Evolutionary conservation across 1,140 invertebrate genomes (phyloP), one percentile per base, ranked within the genome.

Genomic region (Zaprionus inermis): DNA sequence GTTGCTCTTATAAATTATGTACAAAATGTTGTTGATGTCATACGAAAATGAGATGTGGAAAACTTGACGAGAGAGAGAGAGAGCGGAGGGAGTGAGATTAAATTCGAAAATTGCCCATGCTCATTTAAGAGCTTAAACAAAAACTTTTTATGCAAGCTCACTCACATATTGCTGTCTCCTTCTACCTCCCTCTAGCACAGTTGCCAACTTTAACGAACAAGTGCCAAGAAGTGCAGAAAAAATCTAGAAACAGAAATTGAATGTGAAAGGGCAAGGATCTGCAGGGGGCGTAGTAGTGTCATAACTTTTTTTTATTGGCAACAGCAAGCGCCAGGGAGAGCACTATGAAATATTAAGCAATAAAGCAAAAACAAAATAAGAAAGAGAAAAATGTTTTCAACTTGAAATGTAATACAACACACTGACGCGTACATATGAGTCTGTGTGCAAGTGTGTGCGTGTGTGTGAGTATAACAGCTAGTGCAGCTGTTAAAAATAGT

Each of bases 11-110:
- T 81, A 70, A 82, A 71, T 82, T 76, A 71, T 81, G 79, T 64
- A 63, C 49, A 63, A 69, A 82, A 82, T 74, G 74, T 81, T 79
- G 67, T 82, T 82, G 72, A 69, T 82, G 76, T 79, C 72, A 76
- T 76, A 69, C 51, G 22, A 3, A 72, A 76, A 65, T 59, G 41
- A 36, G 79, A 76, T 64, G 64, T 60, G 60, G 63, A 51, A 76
- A 75, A 78, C 46, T 79, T 73, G 14, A 38, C 28, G 16, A 46
- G 9, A 46, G 44, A 49, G 18, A 49, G 18, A 20, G 44, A 12
- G 16, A 20, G 1, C 20, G 36, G 5, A 1, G 11, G 11, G 3
- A 12, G 36, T 2, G 36, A 5, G 36, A 49, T 49, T 68, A 32
- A 51, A 51, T 51, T 54, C 30, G 11, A 14, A 22, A 51, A 54